Evolutionary conservation across 2,888 invertebrate species (phyloP), one percentile per base, ranked within the genome.

Genomic region (Gymnocheta viridis): DNA sequence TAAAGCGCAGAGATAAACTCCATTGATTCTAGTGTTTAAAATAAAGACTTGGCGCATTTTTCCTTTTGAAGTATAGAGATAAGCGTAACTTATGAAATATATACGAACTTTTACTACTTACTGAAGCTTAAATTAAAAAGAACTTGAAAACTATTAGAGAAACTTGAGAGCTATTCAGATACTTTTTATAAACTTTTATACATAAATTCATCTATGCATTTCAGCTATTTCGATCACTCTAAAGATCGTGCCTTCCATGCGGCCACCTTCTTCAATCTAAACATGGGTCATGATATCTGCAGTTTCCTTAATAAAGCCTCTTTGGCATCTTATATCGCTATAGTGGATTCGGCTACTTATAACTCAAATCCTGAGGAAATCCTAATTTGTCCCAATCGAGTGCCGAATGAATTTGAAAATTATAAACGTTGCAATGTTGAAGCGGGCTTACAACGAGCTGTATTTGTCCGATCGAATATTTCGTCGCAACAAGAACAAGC

Each of bases 261-360:
- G 2, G 86, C 86, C 29, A 72, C 74, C 22, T 84, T 62, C 22
- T 86, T 87, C n/a, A 87, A 87, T 80, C 44, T 85, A 0, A 82
- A 58, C 7, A 87, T 87, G 51, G 87, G 85, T n/a, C 87, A 86
- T 64, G 74, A 83, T n/a, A 82, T 86, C 10, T 85, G 86, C 29
- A 54, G 24, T 27, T 67, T 77, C n/a, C 22, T 32, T 0, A 66
- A 41, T 38, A 81, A 82, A 10, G 73, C 27, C 17, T 47, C 32
- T 14, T 49, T 56, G 14, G 47, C 14, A 4, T 14, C 51, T 17
- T 78, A 76, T 6, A 86, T 87, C 22, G 10, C 69, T 0, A 87
- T 87, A 56, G 82, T 85, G 7, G 69, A 87, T 70, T 82, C 87
- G 0, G 74, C 81, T 2, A 7, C 82, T 5, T 87, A 87, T 69